These are phyloP conservation scores for Hydrotaea cyrtoneurina DNA, from an alignment of 2,888 invertebrate genomes.

Conservation along the genomic window DNA sequence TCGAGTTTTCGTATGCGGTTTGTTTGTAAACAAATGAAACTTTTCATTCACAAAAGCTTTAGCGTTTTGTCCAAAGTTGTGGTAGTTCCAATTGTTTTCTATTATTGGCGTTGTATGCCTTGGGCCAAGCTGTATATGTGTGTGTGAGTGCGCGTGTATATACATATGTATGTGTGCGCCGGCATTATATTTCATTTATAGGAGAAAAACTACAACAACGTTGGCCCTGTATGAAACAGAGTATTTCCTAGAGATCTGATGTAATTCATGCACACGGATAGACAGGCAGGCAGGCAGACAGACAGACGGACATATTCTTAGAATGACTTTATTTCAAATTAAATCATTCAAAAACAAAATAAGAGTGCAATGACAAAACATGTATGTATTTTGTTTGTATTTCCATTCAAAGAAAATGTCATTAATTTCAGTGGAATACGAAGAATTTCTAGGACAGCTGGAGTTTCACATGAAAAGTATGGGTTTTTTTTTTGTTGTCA, in stretches of 20 bases:
- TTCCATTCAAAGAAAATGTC: neutral
- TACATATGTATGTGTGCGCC: neutral
- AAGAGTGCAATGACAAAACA: neutral
- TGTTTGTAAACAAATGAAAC: conserved; percentile 76
- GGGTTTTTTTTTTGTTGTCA: too few relatives aligned
- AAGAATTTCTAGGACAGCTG: too few relatives aligned
- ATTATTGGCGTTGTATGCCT: neutral
- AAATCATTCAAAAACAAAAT: neutral
- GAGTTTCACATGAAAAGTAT: too few relatives aligned
- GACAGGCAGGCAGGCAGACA: neutral
- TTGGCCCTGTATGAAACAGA: neutral
- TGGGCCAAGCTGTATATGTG: neutral
- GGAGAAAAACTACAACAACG: conserved; percentile 19
- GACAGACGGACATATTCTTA: neutral
- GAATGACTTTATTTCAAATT: neutral
- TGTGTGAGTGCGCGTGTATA: neutral
- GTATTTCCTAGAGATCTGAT: neutral
- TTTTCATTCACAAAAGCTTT: conserved; percentile 77
- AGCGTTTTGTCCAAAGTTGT: neutral
- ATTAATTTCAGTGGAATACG: neutral
- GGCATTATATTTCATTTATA: conserved; percentile 20
- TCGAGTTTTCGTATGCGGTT: neutral
- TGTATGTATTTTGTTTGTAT: neutral
- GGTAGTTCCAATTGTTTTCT: neutral
- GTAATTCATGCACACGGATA: neutral